Evolutionary conservation across 2,888 invertebrate genomes (phyloP).

Genomic region (Neoitamus cyanurus): DNA sequence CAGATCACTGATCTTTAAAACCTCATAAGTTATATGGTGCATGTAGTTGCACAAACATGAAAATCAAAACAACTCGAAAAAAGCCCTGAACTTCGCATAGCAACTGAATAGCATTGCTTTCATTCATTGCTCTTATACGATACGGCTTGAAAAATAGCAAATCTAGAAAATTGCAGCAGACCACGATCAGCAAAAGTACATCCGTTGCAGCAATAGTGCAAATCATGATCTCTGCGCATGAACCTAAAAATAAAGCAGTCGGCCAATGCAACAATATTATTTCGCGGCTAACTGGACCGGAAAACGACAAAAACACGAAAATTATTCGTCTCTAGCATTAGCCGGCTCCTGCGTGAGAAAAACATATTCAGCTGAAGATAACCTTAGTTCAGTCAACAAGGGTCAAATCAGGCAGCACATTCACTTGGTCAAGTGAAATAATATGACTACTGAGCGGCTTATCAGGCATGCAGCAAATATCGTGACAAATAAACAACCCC

Average conservation of each 20-base stretch:
- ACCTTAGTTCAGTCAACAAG: neutral
- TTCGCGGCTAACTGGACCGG: neutral
- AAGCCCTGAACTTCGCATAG: neutral
- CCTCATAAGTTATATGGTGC: neutral
- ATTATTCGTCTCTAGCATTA: neutral
- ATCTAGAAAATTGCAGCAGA: neutral
- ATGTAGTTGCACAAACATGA: neutral
- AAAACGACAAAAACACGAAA: slow-evolving; percentile 1
- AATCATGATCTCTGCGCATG: neutral
- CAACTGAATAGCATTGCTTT: neutral
- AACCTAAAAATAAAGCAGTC: neutral
- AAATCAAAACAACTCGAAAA: neutral
- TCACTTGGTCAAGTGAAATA: neutral
- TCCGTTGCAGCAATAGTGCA: neutral
- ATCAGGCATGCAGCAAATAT: neutral
- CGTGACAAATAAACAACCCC: neutral
- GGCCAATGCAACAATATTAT: neutral
- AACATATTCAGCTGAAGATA: neutral
- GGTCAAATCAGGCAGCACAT: neutral
- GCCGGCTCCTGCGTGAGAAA: neutral
- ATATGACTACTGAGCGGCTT: neutral
- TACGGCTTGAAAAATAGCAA: neutral
- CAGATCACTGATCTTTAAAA: neutral
- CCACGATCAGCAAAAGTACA: neutral
- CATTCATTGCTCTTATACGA: neutral